Conservation (phyloP, 2,113 vertebrate genomes). For the Trogon surrucura region DNA sequence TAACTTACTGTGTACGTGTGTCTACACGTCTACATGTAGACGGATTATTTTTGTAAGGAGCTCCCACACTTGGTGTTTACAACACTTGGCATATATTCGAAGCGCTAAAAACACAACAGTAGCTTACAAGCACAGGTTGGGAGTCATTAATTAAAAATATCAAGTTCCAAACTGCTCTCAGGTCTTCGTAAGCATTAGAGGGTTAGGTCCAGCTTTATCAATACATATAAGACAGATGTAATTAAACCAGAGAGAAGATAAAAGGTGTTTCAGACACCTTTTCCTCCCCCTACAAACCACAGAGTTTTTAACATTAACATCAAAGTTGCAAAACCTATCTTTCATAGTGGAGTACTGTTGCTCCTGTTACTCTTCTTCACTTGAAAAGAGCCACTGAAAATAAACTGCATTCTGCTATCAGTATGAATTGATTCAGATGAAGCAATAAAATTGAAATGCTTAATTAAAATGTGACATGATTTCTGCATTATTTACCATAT, state of each 20-base stretch:
- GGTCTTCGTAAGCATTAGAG: background rate
- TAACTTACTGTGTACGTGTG: background rate
- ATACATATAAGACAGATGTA: background rate
- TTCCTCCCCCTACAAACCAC: background rate
- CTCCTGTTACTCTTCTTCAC: background rate
- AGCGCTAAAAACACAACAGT: background rate
- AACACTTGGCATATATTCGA: background rate
- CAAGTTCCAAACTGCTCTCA: background rate
- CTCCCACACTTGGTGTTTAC: background rate
- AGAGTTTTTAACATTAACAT: background rate
- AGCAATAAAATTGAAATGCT: background rate
- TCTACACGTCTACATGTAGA: background rate
- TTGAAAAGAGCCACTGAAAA: background rate
- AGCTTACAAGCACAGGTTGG: background rate
- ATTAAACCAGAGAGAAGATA: background rate
- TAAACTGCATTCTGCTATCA: background rate
- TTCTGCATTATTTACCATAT: background rate
- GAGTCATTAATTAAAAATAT: background rate
- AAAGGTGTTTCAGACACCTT: background rate
- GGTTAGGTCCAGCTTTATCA: background rate
- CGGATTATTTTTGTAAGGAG: background rate
- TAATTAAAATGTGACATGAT: background rate
- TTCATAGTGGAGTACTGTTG: background rate
- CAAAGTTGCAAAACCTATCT: background rate
- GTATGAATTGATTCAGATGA: background rate